Base-by-base conservation (phyloP, 2,113 vertebrate genomes). In the Scomber scombrus region DNA sequence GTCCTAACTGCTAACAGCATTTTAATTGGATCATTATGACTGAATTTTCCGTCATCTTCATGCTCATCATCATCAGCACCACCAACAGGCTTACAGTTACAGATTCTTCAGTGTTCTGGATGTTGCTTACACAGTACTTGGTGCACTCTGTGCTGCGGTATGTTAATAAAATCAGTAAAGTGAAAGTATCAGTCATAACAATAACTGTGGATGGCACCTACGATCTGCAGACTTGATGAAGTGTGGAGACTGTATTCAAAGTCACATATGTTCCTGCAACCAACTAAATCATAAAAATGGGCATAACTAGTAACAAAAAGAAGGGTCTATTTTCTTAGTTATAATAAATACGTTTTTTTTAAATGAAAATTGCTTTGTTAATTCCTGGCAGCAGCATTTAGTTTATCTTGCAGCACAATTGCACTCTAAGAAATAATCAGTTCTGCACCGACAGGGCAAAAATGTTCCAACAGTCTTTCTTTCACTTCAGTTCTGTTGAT, bases 1-100 rank as follows among this genome's bases (percentile, higher is more conserved):
- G 63, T 51, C 13, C 21, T 54, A 50, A 58, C 34, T 21, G 71
- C 51, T 19, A 19, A 66, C 34, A 51, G 58, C 51, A 47, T 63
- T 63, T 74, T 88, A 84, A 89, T 90, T 85, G 63, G 72, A 56
- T 89, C 54, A 70, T 67, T 72, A 51, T 34, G 15, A 54, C 46
- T 10, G 5, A 18, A 51, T 78, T 71, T 87, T 65, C 47, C 46
- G 3, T 73, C 60, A 51, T 54, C 14, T 12, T 69, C 19, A 61
- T 56, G 45, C 71, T 75, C 34, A 4, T 63, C 26, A 60, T 74
- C 72, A 31, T 29, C 34, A 69, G 34, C 34, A 40, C 34, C 34
- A 40, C 11, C 29, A 29, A 43, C 80, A 63, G 45, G 26, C 61
- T 58, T 19, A 40, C 9, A 51, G 26, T 43, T 34, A 57, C 4